These are phyloP conservation scores for Brachionus plicatilis DNA, from an alignment of 1,140 invertebrate genomes.

Conservation along the genomic window DNA sequence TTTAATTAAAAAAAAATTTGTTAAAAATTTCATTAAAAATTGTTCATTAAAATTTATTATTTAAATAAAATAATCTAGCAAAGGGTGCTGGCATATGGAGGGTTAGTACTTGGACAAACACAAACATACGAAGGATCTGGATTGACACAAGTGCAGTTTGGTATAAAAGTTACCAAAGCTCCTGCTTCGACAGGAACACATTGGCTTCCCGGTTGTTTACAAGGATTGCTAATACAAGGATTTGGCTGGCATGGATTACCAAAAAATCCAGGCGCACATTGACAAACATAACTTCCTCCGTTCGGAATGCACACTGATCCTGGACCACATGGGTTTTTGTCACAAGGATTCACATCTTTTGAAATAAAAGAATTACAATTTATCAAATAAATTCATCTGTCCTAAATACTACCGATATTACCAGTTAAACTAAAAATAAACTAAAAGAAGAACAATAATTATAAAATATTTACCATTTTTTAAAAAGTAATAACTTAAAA, in stretches of 20 bases:
- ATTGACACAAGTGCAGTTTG: constrained; percentile 30
- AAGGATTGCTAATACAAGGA: constrained; percentile 31
- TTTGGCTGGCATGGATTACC: constrained; percentile 34
- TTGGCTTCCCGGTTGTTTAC: constrained; percentile 3
- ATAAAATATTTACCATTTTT: constrained; percentile 22
- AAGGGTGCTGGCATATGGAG: constrained; percentile 21
- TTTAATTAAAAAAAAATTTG: neutral
- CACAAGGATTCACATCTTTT: constrained; percentile 32
- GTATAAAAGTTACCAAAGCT: constrained; percentile 14
- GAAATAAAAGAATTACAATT: neutral
- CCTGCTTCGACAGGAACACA: constrained; percentile 37
- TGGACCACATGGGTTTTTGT: constrained; percentile 13
- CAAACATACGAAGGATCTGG: constrained; percentile 12
- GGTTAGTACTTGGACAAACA: constrained; percentile 35
- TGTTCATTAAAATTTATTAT: neutral
- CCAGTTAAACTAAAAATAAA: neutral
- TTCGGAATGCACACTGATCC: constrained; percentile 6
- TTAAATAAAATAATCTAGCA: neutral
- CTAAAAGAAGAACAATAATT: neutral
- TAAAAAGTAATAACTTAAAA: neutral
- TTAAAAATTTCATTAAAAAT: neutral
- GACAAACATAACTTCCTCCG: constrained; percentile 9
- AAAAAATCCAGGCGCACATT: constrained; percentile 40
- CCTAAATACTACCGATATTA: constrained; percentile 21
- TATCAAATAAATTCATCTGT: neutral